A percentile compares a stretch with the other conserved stretches of the same genome.
Conservation (phyloP, 2,888 invertebrate genomes). For the Peribatodes rhomboidaria region DNA sequence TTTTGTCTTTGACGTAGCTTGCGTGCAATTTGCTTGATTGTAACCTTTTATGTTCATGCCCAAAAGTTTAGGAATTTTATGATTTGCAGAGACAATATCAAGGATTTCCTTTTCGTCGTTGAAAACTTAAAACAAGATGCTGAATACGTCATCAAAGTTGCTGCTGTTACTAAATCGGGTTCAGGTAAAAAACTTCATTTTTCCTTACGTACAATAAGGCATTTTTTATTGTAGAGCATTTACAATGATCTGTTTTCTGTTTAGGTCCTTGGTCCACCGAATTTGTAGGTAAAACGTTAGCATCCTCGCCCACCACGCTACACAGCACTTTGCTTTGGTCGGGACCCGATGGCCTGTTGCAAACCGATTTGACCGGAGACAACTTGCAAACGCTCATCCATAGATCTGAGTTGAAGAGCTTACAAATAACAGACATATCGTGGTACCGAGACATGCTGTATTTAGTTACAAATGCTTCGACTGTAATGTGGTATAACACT, state of each 20-base stretch:
- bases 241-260: constrained; percentile 23
- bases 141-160: constrained; percentile 92
- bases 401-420: constrained; percentile 85
- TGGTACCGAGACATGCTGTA: constrained; percentile 92
- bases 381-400: constrained; percentile 90
- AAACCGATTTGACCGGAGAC: constrained; percentile 93
- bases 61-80: constrained; percentile 1
- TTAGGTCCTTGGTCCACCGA: constrained; percentile 92
- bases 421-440: constrained; percentile 90
- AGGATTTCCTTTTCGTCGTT: constrained; percentile 88
- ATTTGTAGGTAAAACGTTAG: constrained; percentile 90
- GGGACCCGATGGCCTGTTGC: constrained; percentile 90
- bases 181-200: constrained; percentile 67
- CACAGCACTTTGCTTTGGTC: constrained; percentile 91
- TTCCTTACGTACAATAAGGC: too few species aligned
- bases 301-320: constrained; percentile 82
- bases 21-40: too few species aligned
- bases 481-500: constrained; percentile 90
- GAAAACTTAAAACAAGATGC: constrained; percentile 91
- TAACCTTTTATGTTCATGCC: background rate
- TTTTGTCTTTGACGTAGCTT: background rate
- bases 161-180: constrained; percentile 92
- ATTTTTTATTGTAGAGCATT: constrained; percentile 1
- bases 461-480: constrained; percentile 91
- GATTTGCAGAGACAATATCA: constrained; percentile 78